A percentile compares a stretch with the other conserved stretches of the same genome.
phyloP scores from a whole-genome alignment of 2,113 vertebrate species.

The Hemicordylus capensis region DNA sequence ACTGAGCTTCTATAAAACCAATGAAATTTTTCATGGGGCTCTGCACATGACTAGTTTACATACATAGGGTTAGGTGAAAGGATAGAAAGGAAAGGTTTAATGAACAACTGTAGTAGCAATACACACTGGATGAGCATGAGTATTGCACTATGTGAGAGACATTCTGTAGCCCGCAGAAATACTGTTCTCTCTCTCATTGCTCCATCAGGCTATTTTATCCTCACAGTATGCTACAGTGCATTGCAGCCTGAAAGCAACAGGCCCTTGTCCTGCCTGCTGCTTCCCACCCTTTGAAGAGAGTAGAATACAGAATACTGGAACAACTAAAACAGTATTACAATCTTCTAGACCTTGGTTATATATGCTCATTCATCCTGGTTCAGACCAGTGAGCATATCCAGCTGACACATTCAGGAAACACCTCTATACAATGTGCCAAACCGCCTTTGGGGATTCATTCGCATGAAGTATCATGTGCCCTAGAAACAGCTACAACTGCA shows the following conservation, averaged over 20 bases:
- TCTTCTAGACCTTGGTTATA: neutral
- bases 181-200: neutral
- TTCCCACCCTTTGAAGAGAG: neutral
- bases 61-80: neutral
- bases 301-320: neutral
- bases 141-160: neutral
- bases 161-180: neutral
- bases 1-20: too few species aligned
- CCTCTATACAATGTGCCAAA: neutral
- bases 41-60: too few species aligned
- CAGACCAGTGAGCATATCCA: neutral
- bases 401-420: neutral
- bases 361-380: neutral
- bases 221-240: neutral
- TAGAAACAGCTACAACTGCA: neutral
- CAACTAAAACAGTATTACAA: neutral
- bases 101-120: neutral
- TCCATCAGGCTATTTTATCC: slow-evolving; percentile 16
- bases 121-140: neutral
- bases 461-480: neutral
- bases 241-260: slow-evolving; percentile 4
- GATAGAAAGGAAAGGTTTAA: neutral
- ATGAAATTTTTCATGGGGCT: too few species aligned
- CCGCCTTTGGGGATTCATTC: neutral
- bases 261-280: neutral